Base-by-base conservation (phyloP, 92 coral and sea anemone species). In the Anthopleura xanthogrammica region DNA sequence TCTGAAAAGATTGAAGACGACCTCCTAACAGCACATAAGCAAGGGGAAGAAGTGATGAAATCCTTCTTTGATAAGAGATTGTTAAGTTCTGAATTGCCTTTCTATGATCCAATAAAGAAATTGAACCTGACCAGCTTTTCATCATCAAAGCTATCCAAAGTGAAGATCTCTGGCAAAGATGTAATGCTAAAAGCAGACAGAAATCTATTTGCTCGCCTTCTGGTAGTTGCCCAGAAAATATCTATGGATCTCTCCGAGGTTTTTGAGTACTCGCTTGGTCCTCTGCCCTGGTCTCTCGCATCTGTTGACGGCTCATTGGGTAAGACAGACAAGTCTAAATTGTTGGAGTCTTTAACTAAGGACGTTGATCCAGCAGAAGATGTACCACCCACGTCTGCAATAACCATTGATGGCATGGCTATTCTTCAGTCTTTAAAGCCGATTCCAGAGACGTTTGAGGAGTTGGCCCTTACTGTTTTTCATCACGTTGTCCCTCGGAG, bases 231-330 rank as follows among this genome's bases (percentile, higher is more conserved):
- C 41, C 83, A 92, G 83, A 82, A 76, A 40, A 86, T 90, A 85
- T 86, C 86, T 14, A 88, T 79, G 79, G 92, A 91, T 83, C 83
- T 88, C 4, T 65, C 66, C 17, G 87, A 87, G 39, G 87, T 85
- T 43, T 85, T 91, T 40, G 56, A 81, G 71, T 80, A 86, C 72
- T 89, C 89, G 3, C 90, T 89, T n/a, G 89, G 92, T 48, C 89
- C 93, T 42, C 76, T 92, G 80, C 92, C 92, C 17, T 92, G 89
- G 91, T 89, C 91, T 14, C 83, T 92, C 56, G 91, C 89, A 77
- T 83, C 95, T 10, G 75, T 62, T 62, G 92, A 92, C 39, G 95
- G 95, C 24, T 83, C 88, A 7, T 85, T 92, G 14, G 79, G 82
- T 39, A 91, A 91, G 78, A 89, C 90, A 82, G n/a, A 58, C 68